phyloP scores from a whole-genome alignment of 2,797 vertebrate genomes.

The Gephyroberyx darwinii region DNA sequence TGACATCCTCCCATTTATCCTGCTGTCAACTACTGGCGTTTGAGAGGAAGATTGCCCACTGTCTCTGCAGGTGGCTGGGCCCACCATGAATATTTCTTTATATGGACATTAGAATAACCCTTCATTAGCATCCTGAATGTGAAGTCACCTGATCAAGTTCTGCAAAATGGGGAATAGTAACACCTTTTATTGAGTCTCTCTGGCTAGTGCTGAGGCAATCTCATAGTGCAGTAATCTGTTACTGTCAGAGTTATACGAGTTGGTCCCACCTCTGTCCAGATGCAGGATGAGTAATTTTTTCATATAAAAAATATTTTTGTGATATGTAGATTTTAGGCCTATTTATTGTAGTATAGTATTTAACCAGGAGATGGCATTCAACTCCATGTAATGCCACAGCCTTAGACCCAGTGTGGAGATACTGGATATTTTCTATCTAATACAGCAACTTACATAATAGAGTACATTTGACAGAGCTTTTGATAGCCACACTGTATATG shows the following conservation, averaged over 20 bases:
- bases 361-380: constrained; percentile 68
- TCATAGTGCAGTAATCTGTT: no score
- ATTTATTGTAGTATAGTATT: constrained; percentile 30
- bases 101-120: constrained; percentile 10
- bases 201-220: no score
- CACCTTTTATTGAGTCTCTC: no score
- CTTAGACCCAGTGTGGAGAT: background rate
- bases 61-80: constrained; percentile 28
- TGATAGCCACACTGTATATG: background rate
- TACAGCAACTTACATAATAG: background rate
- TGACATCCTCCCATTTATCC: constrained; percentile 48
- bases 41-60: constrained; percentile 35
- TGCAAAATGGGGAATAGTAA: no score
- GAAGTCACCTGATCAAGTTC: no score
- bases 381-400: constrained; percentile 60
- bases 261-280: no score
- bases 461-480: background rate
- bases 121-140: constrained; percentile 9
- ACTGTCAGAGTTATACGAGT: background rate
- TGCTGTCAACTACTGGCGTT: constrained; percentile 45
- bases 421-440: constrained; percentile 2
- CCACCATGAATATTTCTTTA: constrained; percentile 26
- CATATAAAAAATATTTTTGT: background rate
- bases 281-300: no score
- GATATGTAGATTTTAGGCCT: background rate